phyloP scores from a whole-genome alignment of 2,113 vertebrate species.

The Clinocottus analis region DNA sequence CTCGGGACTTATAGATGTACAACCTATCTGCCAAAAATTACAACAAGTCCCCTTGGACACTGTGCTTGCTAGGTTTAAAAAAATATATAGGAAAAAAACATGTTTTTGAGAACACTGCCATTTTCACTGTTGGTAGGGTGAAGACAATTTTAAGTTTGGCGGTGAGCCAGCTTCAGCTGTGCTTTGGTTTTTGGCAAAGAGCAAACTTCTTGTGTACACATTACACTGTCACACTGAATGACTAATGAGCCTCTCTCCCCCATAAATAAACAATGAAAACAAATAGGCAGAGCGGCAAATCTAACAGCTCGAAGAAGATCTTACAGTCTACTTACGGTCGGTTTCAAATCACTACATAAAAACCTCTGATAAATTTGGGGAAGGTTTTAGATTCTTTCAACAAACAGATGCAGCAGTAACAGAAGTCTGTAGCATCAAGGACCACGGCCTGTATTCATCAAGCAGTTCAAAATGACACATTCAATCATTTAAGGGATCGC shows the following conservation, averaged over 20 bases:
- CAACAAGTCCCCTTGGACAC: constrained; percentile 5
- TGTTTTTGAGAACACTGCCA: constrained; percentile 29
- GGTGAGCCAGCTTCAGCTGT: constrained; percentile 29
- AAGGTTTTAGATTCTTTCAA: constrained; percentile 1
- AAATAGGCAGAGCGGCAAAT: constrained; percentile 53
- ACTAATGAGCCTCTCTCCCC: constrained; percentile 65
- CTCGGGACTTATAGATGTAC: not conserved
- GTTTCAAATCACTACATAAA: constrained; percentile 34
- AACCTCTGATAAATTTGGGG: constrained; percentile 9
- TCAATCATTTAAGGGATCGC: not conserved
- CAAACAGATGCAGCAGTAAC: constrained; percentile 9
- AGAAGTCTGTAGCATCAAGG: constrained; percentile 6
- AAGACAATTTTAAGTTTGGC: constrained; percentile 35
- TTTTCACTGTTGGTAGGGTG: constrained; percentile 27
- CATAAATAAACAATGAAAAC: constrained; percentile 75
- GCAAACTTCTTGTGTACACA: constrained; percentile 66
- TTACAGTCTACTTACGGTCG: constrained; percentile 36
- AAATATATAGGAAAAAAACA: not conserved
- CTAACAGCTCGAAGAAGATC: constrained; percentile 34
- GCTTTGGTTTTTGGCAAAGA: constrained; percentile 62
- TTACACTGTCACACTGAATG: constrained; percentile 65
- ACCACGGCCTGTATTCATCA: not conserved
- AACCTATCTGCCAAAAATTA: not conserved
- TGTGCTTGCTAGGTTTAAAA: constrained; percentile 9
- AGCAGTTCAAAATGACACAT: constrained; percentile 12